Conservation (phyloP, 2,888 invertebrate species). For the Zygogramma bicolorata region DNA sequence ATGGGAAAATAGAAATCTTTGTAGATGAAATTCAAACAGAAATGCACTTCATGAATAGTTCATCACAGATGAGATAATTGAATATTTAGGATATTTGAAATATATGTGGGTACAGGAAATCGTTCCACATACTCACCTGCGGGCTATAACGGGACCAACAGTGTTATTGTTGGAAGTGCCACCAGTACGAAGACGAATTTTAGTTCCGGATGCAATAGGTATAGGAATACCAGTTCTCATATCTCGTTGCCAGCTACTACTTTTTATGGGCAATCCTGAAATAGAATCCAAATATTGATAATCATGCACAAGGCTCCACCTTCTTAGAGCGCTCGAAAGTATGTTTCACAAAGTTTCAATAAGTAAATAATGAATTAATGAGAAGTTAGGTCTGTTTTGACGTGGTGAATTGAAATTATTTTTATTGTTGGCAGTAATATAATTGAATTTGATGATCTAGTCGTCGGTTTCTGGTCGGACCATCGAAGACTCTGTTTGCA, state of each 20-base stretch:
- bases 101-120: slow-evolving; percentile 18
- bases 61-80: not conserved
- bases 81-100: not conserved
- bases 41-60: not conserved
- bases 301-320: too few species aligned
- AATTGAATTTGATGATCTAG: too few species aligned
- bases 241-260: slow-evolving; percentile 56
- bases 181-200: slow-evolving; percentile 52
- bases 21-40: not conserved
- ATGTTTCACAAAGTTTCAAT: too few species aligned
- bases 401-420: too few species aligned
- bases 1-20: too few species aligned
- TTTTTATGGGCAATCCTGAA: slow-evolving; percentile 53
- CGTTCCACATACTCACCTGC: slow-evolving; percentile 46
- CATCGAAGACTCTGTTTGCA: too few species aligned
- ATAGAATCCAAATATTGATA: too few species aligned
- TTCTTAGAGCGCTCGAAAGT: too few species aligned
- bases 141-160: slow-evolving; percentile 51
- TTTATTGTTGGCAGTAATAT: too few species aligned
- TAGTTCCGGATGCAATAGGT: slow-evolving; percentile 54
- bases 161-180: slow-evolving; percentile 32
- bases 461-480: too few species aligned
- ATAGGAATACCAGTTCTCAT: slow-evolving; percentile 64
- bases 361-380: too few species aligned
- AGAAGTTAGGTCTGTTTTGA: too few species aligned